Base-by-base conservation (phyloP, 2,113 vertebrate species). In the Myodes glareolus region DNA sequence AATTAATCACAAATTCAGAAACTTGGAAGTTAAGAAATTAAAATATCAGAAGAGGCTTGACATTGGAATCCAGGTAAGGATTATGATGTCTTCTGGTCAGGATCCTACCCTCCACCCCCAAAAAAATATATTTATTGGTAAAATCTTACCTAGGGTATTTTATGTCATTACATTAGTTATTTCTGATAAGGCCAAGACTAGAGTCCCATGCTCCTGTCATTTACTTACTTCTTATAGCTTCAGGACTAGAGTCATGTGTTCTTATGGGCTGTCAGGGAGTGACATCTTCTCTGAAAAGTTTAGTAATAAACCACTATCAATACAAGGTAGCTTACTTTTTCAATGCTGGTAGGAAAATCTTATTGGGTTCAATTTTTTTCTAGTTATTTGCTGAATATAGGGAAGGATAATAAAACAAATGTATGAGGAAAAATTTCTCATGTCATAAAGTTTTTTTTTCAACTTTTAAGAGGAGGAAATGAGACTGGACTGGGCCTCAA, bases 401-500 rank as follows among this genome's bases (percentile, higher is more conserved):
- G 16, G 2, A 91, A 25, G 50, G n/a, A 8, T 45, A 75, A 42
- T 12, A 80, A 92, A 2, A 3, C 65, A 70, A 58, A 50, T 9
- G 16, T 13, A 63, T 55, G 33, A 67, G n/a, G 17, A 68, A 21
- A 27, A 80, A 63, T 67, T n/a, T 55, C 19, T 11, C 58, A 76
- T n/a, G 25, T 68, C n/a, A 58, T 19, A 67, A 13, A 1, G n/a
- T 19, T 10, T 70, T 95, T 11, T 55, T 52, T 42, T 23, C 0
- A 1, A 65, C 17, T 13, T 21, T 82, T 21, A 65, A 55, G n/a
- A 5, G 17, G 3, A 61, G 3, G 7, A 1, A 5, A 23, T 50
- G 29, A 31, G 17, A 16, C 1, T 78, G 17, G 1, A 1, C 2
- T 85, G 13, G 3, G 6, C 2, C 17, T 0, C 19, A 58, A 19